Evolutionary conservation across 2,113 vertebrate genomes (phyloP), one percentile per base, ranked within the genome.

Genomic region (Phoxinus phoxinus): DNA sequence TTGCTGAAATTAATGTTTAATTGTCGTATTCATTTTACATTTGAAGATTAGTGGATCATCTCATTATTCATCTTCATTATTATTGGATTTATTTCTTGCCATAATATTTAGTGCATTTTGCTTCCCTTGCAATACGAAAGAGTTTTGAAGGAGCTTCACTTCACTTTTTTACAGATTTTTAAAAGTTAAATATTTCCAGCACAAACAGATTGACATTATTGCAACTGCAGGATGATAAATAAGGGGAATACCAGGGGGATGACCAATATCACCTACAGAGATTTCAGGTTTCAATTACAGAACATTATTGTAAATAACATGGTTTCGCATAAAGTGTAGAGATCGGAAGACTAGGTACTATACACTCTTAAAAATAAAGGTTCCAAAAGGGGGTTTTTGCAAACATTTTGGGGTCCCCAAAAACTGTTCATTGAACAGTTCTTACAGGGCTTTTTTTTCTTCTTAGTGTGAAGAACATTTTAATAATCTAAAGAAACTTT

Each of bases 251-350:
- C 37, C 46, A 10, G 6, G 17, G 46, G 56, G 58, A n/a, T 53
- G 32, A 73, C 30, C 73, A 51, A 63, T 13, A 79, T 32, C n/a
- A 35, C 35, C 87, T 59, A 9, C 44, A 65, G 6, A 37, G 30
- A 72, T 88, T 83, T 88, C 63, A 72, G 53, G 82, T 88, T 85
- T 83, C 73, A 65, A 44, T 78, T 41, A 37, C 61, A 17, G 21
- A 21, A 23, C 30, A 25, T 6, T 85, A 78, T 67, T 80, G 37
- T 86, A 81, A 72, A 74, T 41, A 12, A 37, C 15, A 15, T 13
- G 25, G 41, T 83, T 78, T 73, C 51, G 35, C 32, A n/a, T 48
- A 32, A 72, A 61, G 27, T 21, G 6, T 17, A 78, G 35, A 25
- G 58, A 12, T 78, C 51, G n/a, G 23, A 11, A 77, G 9, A 56